phyloP scores from a whole-genome alignment of 2,113 vertebrate genomes.

The Regulus satrapa region DNA sequence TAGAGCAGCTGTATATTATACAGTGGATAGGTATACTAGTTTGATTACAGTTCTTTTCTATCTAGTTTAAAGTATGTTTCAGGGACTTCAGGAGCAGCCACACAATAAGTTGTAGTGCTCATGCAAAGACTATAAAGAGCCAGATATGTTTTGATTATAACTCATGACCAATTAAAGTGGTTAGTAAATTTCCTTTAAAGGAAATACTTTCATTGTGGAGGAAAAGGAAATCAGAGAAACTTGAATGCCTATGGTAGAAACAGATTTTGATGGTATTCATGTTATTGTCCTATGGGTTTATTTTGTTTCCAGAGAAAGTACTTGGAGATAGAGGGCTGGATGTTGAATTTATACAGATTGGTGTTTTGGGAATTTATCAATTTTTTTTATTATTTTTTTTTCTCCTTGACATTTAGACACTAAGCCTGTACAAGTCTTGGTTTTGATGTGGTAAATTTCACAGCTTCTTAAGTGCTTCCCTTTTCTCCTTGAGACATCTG shows the following conservation, averaged over 20 bases:
- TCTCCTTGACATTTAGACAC: neutral
- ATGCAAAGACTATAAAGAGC: neutral
- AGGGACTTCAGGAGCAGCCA: neutral
- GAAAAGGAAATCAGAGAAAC: neutral
- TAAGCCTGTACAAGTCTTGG: neutral
- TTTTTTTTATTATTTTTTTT: neutral
- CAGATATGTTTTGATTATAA: neutral
- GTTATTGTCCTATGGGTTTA: neutral
- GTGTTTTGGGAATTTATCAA: neutral
- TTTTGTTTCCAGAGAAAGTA: neutral
- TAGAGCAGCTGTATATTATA: neutral
- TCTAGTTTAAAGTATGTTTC: neutral
- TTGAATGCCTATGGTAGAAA: neutral
- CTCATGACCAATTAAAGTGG: neutral
- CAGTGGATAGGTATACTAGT: neutral
- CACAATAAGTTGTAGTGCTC: neutral
- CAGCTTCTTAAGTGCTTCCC: neutral
- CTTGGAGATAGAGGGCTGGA: neutral
- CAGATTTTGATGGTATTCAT: neutral
- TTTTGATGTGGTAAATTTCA: neutral
- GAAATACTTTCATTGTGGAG: neutral
- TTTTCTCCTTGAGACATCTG: neutral
- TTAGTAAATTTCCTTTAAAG: neutral
- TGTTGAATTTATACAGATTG: neutral
- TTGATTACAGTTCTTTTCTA: neutral